phyloP scores from a whole-genome alignment of 2,888 invertebrate species.

The Notodonta dromedarius region DNA sequence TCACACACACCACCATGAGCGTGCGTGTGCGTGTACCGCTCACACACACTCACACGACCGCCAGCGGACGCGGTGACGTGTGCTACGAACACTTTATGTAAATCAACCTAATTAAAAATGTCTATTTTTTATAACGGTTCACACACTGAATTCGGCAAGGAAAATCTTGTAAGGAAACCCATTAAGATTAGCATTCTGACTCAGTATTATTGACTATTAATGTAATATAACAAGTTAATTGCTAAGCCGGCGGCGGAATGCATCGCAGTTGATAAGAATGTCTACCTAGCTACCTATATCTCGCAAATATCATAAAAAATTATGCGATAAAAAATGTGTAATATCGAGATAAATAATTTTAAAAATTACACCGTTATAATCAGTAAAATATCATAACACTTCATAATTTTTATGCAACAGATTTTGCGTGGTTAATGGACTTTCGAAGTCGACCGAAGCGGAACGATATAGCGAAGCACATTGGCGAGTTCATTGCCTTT shows the following conservation, averaged over 20 bases:
- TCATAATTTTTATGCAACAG: constrained; percentile 9
- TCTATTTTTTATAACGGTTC: constrained; percentile 41
- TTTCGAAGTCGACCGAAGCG: constrained; percentile 23
- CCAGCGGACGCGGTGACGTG: constrained; percentile 5
- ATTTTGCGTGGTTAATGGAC: constrained; percentile 11
- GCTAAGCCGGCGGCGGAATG: background rate
- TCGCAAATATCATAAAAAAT: background rate
- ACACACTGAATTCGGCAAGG: constrained; percentile 15
- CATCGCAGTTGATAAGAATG: background rate
- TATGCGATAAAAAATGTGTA: too few species aligned
- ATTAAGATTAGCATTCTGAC: constrained; percentile 7
- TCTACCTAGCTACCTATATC: background rate
- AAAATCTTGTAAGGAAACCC: constrained; percentile 9
- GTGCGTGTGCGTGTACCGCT: constrained; percentile 19
- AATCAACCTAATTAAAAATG: constrained; percentile 44
- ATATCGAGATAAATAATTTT: too few species aligned
- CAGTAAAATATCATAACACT: background rate
- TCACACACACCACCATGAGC: constrained; percentile 23
- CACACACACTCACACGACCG: constrained; percentile 8
- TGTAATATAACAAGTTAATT: background rate
- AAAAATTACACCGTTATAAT: background rate
- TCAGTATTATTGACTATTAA: constrained; percentile 6
- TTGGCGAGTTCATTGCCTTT: constrained; percentile 31
- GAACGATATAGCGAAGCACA: constrained; percentile 15
- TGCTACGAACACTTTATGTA: constrained; percentile 42